These are phyloP conservation scores for Cepaea hortensis DNA, from an alignment of 2,888 invertebrate species.

Conservation along the genomic window DNA sequence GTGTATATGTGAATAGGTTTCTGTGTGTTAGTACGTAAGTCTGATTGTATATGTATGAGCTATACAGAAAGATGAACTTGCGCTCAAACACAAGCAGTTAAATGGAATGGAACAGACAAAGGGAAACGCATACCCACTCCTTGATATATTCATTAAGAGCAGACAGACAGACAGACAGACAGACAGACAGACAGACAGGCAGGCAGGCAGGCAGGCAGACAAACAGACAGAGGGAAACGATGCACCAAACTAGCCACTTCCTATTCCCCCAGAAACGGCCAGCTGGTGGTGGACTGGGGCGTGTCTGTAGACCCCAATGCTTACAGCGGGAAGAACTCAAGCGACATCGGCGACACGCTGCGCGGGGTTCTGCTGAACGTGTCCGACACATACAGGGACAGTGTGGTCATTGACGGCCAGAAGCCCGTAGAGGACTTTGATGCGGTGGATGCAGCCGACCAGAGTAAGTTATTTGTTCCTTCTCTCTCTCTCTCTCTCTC, in stretches of 20 bases:
- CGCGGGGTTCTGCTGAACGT: background rate
- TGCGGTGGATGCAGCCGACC: background rate
- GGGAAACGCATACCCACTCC: no score
- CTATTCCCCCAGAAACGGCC: background rate
- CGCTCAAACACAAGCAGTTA: no score
- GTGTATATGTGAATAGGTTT: no score
- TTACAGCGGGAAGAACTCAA: background rate
- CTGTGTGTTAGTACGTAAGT: no score
- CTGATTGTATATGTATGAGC: no score
- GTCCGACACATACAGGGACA: background rate
- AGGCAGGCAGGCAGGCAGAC: background rate
- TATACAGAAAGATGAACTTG: no score
- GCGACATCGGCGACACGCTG: background rate
- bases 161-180: no score
- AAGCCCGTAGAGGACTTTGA: background rate
- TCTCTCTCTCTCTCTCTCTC: background rate
- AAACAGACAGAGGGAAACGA: background rate
- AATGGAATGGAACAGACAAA: no score
- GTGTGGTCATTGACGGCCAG: background rate
- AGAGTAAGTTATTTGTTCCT: background rate
- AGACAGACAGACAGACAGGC: no score
- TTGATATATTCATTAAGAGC: no score
- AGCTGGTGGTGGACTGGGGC: background rate
- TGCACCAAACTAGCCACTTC: background rate
- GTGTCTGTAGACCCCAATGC: background rate